Base-by-base conservation (phyloP, 2,113 vertebrate genomes). In the Nymphicus hollandicus region DNA sequence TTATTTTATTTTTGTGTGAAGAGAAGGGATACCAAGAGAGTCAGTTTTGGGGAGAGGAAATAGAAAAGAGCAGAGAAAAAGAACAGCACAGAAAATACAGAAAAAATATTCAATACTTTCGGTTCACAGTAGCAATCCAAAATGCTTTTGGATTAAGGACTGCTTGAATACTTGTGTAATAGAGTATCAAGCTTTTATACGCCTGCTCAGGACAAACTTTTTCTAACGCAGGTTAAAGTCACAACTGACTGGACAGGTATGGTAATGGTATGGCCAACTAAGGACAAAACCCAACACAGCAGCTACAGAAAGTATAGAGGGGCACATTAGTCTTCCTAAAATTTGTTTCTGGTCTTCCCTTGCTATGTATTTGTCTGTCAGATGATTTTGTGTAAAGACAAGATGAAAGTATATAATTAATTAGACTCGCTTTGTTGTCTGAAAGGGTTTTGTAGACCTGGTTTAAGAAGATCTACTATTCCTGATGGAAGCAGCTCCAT, bases 191-290 rank as follows among this genome's bases (percentile, higher is more conserved):
- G 19, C 2, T 78, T 78, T 55, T 46, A 24, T 1, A 9, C 4
- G 69, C 68, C 10, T 53, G 49, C 14, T 88, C 15, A 47, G 13
- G 49, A 18, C 31, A 58, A 46, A 35, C 23, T 49, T 77, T 73
- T 70, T 19, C 11, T 63, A 63, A 37, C 31, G 28, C 0, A 47
- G 9, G 24, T 52, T 29, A 28, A 65, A 61, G 6, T 58, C 58
- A 56, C 41, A 65, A 31, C 14, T 81, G 4, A 31, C 11, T 27
- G 28, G 15, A n/a, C 44, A 43, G n/a, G 18, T 27, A 9, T 14
- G 2, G 10, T 44, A 28, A 9, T 56, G 17, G 6, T 22, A 13
- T 37, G 13, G 25, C 23, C 50, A 74, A 0, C 7, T 27, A 13
- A 55, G 15, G 56, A 46, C 2, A 4, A 73, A 83, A 65, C 13